These are phyloP conservation scores for Siniperca scherzeri DNA, from an alignment of 2,797 vertebrate genomes.

Conservation along the genomic window DNA sequence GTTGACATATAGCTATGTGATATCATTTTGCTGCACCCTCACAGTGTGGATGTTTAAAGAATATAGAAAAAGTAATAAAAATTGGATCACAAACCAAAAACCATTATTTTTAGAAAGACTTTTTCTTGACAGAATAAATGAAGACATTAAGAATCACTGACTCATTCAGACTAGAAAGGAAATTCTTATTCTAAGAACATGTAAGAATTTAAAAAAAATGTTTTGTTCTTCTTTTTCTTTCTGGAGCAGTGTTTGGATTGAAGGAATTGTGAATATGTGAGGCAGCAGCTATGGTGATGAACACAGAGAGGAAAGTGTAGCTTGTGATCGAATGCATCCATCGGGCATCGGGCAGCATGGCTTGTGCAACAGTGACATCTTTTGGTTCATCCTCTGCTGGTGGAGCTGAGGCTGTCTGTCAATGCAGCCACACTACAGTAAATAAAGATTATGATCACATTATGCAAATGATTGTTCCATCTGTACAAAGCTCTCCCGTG, in stretches of 20 bases:
- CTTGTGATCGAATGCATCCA: conserved; percentile 7
- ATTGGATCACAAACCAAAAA: background rate
- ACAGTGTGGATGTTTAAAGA: background rate
- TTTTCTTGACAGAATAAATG: background rate
- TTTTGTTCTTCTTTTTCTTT: background rate
- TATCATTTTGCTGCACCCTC: background rate
- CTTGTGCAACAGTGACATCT: conserved; percentile 87
- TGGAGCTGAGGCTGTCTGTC: conserved; percentile 17
- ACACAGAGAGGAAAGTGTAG: conserved; percentile 18
- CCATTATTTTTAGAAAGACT: background rate
- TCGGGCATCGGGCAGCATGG: background rate
- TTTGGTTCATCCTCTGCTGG: conserved; percentile 57
- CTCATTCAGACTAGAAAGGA: background rate
- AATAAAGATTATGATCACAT: conserved; percentile 54
- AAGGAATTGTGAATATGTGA: conserved; percentile 11
- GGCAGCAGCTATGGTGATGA: conserved; percentile 12
- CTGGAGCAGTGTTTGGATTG: conserved; percentile 1
- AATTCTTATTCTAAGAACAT: conserved; percentile 2
- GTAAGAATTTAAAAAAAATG: background rate
- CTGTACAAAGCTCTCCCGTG: conserved; percentile 40
- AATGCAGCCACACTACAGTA: conserved; percentile 20
- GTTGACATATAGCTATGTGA: background rate
- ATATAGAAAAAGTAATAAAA: background rate
- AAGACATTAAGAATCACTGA: background rate
- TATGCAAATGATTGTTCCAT: conserved; percentile 53